These are phyloP conservation scores for Zeus faber DNA, from an alignment of 2,113 vertebrate genomes.

Conservation along the genomic window DNA sequence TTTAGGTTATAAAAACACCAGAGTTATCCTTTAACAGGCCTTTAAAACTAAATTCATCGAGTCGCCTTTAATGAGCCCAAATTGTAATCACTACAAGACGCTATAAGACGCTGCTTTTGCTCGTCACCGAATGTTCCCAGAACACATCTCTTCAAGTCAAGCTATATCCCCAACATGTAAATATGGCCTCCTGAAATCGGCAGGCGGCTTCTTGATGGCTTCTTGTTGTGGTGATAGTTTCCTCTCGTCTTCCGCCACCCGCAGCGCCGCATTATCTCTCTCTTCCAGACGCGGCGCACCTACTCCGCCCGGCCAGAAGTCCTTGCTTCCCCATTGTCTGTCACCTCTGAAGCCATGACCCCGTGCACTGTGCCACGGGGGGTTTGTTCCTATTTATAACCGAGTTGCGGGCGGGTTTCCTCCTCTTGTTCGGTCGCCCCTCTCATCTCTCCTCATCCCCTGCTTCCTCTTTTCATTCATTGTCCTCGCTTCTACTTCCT, in stretches of 20 bases:
- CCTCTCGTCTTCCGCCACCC: conserved; percentile 39
- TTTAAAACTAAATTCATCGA: too few relatives aligned
- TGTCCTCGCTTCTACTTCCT: conserved; percentile 74
- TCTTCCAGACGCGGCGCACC: conserved; percentile 44
- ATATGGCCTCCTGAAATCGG: too few relatives aligned
- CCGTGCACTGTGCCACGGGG: conserved; percentile 38
- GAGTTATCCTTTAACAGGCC: too few relatives aligned
- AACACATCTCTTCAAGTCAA: too few relatives aligned
- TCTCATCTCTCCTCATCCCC: conserved; percentile 45
- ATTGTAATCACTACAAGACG: too few relatives aligned
- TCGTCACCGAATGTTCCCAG: too few relatives aligned
- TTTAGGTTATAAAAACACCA: too few relatives aligned
- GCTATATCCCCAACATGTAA: too few relatives aligned
- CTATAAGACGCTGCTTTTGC: too few relatives aligned
- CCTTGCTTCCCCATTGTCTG: conserved; percentile 72
- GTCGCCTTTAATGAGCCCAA: too few relatives aligned
- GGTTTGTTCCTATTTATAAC: conserved; percentile 76
- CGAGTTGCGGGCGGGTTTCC: conserved; percentile 55
- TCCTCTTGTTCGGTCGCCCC: conserved; percentile 70
- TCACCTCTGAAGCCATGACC: conserved; percentile 65
- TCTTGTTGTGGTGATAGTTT: too few relatives aligned
- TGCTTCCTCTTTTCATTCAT: conserved; percentile 73
- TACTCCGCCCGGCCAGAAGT: conserved; percentile 36
- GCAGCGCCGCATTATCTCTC: conserved; percentile 46
- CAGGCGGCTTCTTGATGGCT: too few relatives aligned